A percentile compares a stretch with the other conserved stretches of the same genome.
phyloP scores from a whole-genome alignment of 2,113 vertebrate genomes.

The Scatophagus argus region DNA sequence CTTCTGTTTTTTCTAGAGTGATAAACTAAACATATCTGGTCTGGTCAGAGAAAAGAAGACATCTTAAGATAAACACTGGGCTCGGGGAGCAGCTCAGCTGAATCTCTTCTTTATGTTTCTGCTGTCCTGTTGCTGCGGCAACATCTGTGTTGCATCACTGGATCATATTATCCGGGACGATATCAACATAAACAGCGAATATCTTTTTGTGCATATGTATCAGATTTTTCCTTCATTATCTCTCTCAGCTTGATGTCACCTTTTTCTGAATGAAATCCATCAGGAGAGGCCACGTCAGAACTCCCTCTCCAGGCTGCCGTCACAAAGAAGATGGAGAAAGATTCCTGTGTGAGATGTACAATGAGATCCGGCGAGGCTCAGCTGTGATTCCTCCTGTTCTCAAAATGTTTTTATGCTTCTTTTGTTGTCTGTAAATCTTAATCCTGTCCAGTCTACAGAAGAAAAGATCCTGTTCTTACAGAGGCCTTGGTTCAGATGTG shows the following conservation, averaged over 20 bases:
- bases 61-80: no score
- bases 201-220: slow-evolving; percentile 1
- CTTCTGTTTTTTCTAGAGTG: background rate
- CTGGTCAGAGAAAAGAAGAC: no score
- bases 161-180: slow-evolving; percentile 3
- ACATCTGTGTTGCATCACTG: slow-evolving; percentile 10
- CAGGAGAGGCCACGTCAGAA: background rate
- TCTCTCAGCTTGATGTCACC: slow-evolving; percentile 17
- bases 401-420: slow-evolving; percentile 4
- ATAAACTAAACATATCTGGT: no score
- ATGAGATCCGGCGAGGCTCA: background rate
- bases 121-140: background rate
- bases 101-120: background rate
- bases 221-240: slow-evolving; percentile 23
- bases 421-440: slow-evolving; percentile 24
- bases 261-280: slow-evolving; percentile 22
- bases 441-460: slow-evolving; percentile 2
- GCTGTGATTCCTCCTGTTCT: slow-evolving; percentile 6
- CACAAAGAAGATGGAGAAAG: slow-evolving; percentile 8
- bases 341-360: background rate
- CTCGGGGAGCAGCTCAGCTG: slow-evolving; percentile 6
- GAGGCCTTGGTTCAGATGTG: slow-evolving; percentile 12
- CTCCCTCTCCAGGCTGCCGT: background rate
- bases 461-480: slow-evolving; percentile 4
- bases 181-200: slow-evolving; percentile 10